Evolutionary conservation across 1,140 invertebrate genomes (phyloP).

Genomic region (Brachionus paranguensis): DNA sequence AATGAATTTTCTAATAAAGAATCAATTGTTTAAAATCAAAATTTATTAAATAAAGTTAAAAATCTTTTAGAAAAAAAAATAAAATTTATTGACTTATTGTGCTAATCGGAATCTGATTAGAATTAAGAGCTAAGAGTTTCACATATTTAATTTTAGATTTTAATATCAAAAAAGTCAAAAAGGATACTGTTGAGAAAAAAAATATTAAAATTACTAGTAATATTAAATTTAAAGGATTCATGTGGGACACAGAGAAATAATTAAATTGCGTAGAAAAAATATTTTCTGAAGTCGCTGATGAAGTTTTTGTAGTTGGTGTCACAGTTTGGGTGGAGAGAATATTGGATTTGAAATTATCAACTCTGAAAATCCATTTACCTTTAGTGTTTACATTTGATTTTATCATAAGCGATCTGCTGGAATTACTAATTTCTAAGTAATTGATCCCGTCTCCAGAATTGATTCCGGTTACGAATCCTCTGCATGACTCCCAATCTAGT

Average conservation of each 20-base stretch:
- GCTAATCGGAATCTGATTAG: not conserved
- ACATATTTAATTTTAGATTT: not conserved
- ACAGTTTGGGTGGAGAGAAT: not conserved
- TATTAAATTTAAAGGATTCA: not conserved
- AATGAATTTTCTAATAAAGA: not conserved
- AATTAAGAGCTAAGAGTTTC: not conserved
- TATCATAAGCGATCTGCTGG: not conserved
- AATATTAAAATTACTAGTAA: not conserved
- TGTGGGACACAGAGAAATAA: not conserved
- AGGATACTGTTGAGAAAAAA: not conserved
- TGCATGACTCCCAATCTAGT: not conserved
- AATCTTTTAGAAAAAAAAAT: not conserved
- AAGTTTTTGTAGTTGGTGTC: not conserved
- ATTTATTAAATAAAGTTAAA: not conserved
- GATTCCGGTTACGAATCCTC: not conserved
- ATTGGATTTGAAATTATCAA: not conserved
- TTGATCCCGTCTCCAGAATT: not conserved
- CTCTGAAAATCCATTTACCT: not conserved
- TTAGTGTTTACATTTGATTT: not conserved
- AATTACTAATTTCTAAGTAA: not conserved
- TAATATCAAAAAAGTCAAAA: not conserved
- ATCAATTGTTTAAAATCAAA: not conserved
- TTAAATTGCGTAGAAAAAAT: not conserved
- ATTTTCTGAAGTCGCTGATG: not conserved
- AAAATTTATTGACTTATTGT: not conserved